Percentiles rank a stretch among this genome's conserved stretches.
Evolutionary conservation across 2,113 vertebrate species (phyloP).

Genomic region (Lophura nycthemera): DNA sequence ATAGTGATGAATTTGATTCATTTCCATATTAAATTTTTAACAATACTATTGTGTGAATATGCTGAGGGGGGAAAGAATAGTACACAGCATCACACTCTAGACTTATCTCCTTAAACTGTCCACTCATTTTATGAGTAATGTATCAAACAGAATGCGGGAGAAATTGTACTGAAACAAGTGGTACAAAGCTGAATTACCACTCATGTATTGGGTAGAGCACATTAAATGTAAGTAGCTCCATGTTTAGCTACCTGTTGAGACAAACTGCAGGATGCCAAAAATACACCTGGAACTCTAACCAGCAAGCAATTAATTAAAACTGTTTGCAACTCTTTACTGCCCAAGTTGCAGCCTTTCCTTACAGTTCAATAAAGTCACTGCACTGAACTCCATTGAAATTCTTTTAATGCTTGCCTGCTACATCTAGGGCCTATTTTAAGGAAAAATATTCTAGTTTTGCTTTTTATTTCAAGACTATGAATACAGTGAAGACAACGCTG

Average conservation of each 20-base stretch:
- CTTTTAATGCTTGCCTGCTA: neutral
- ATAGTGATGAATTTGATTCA: neutral
- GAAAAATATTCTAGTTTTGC: fast-evolving
- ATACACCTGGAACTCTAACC: neutral
- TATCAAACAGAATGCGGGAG: neutral
- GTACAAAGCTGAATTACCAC: neutral
- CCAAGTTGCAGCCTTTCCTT: neutral
- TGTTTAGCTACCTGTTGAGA: neutral
- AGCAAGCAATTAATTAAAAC: neutral
- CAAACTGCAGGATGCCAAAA: neutral
- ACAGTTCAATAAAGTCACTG: neutral
- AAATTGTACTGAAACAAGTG: neutral
- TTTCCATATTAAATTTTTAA: neutral
- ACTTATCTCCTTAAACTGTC: neutral
- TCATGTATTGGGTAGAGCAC: neutral
- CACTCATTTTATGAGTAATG: neutral
- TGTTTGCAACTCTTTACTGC: neutral
- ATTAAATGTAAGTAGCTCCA: neutral
- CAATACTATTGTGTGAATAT: neutral
- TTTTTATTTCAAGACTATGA: neutral
- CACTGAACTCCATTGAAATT: neutral
- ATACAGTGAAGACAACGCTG: fast-evolving
- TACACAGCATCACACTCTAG: neutral
- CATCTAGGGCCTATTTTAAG: neutral
- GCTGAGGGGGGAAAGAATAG: neutral